Conservation (phyloP, 2,797 vertebrate genomes). For the Lacerta bilineata region DNA sequence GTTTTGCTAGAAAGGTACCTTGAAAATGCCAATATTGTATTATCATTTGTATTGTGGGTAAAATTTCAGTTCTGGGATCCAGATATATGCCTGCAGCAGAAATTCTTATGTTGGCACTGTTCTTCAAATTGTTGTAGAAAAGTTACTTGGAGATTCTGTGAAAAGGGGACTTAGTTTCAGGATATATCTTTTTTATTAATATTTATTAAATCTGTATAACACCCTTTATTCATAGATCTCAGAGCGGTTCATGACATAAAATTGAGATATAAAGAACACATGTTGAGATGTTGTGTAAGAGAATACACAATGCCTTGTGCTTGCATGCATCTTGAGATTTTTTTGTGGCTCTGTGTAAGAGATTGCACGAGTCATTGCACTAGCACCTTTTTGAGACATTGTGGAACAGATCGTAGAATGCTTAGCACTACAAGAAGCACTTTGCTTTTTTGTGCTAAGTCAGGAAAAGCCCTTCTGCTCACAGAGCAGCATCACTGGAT, state of each 20-base stretch:
- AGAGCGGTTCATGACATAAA: too few relatives aligned
- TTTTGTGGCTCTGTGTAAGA: neutral
- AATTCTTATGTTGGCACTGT: neutral
- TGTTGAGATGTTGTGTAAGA: neutral
- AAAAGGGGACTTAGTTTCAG: neutral
- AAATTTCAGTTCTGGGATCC: neutral
- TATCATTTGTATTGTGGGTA: neutral
- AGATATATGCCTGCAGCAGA: neutral
- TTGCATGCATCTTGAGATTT: neutral
- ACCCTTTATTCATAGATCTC: too few relatives aligned
- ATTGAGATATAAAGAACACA: too few relatives aligned
- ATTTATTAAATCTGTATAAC: too few relatives aligned
- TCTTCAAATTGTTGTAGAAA: neutral
- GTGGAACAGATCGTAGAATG: neutral
- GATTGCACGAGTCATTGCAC: neutral
- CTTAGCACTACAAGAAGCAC: neutral
- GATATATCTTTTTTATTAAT: neutral
- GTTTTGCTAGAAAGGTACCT: neutral
- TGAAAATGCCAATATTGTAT: neutral
- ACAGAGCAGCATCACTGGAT: neutral
- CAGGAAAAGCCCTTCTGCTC: neutral
- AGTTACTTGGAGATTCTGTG: neutral
- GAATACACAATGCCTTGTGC: neutral
- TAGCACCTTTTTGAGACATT: neutral
- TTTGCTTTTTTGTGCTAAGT: neutral